Conservation (phyloP, 2,797 vertebrate species). For the Tamandua tetradactyla region DNA sequence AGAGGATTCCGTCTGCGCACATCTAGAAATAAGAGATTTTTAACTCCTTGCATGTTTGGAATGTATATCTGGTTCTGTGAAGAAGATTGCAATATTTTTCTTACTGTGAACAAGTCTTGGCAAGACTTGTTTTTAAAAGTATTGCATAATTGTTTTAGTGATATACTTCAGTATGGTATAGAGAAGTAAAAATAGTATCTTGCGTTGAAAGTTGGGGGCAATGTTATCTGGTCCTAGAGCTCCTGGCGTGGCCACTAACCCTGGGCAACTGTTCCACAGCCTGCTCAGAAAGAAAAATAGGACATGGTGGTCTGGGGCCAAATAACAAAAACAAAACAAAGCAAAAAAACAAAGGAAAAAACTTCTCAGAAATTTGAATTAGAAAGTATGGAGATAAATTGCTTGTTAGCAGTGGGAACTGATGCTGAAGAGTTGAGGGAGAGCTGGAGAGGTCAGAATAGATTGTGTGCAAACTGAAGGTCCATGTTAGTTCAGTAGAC, state of each 20-base stretch:
- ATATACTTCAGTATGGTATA: conserved; percentile 12
- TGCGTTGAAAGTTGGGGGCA: background rate
- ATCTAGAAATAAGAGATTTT: conserved; percentile 12
- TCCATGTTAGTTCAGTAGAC: too few relatives aligned
- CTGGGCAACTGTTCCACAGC: background rate
- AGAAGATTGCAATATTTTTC: conserved; percentile 50
- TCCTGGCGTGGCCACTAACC: background rate
- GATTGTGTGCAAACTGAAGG: rapidly evolving
- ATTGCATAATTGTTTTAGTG: conserved; percentile 63
- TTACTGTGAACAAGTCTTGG: conserved; percentile 61
- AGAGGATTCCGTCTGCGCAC: background rate
- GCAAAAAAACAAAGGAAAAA: too few relatives aligned
- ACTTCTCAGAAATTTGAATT: conserved; percentile 7
- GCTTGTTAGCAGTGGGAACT: background rate
- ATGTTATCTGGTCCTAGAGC: background rate
- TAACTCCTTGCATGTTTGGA: conserved; percentile 59
- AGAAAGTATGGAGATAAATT: background rate
- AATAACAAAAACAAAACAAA: background rate
- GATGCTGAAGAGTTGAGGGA: background rate
- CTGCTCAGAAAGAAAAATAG: background rate
- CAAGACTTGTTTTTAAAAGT: conserved; percentile 65
- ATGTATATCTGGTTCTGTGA: conserved; percentile 39
- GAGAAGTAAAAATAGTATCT: background rate
- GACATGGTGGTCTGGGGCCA: background rate
- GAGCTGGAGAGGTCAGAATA: background rate